These are phyloP conservation scores for Alethe diademata DNA, from an alignment of 2,113 vertebrate genomes.

Conservation along the genomic window DNA sequence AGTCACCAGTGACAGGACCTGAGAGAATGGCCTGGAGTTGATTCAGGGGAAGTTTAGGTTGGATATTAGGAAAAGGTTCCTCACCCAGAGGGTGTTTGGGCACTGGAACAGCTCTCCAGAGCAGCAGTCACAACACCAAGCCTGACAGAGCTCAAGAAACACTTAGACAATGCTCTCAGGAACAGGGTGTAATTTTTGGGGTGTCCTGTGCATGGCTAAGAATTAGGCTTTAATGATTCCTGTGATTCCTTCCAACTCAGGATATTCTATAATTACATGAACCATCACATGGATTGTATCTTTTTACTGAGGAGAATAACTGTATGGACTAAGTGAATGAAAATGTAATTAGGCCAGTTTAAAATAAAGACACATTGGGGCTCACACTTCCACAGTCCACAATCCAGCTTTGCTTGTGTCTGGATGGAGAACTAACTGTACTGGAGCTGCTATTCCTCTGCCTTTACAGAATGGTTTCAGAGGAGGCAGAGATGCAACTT, in stretches of 20 bases:
- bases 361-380: background rate
- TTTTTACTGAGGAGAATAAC: background rate
- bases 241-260: background rate
- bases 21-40: background rate
- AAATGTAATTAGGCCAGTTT: background rate
- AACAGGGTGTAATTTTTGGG: accelerated
- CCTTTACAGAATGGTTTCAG: background rate
- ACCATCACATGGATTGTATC: background rate
- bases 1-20: background rate
- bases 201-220: background rate
- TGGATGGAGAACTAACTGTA: background rate
- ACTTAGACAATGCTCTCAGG: background rate
- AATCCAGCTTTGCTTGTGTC: background rate
- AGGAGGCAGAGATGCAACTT: background rate
- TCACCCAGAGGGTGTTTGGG: background rate
- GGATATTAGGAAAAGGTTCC: background rate
- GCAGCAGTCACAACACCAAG: background rate
- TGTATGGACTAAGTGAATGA: background rate
- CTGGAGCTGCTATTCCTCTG: background rate
- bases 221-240: background rate
- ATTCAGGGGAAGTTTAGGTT: background rate
- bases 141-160: background rate
- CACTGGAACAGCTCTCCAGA: background rate
- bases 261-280: background rate
- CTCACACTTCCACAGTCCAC: background rate